Conservation (phyloP, 2,113 vertebrate species). For the Xenopus laevis region DNA sequence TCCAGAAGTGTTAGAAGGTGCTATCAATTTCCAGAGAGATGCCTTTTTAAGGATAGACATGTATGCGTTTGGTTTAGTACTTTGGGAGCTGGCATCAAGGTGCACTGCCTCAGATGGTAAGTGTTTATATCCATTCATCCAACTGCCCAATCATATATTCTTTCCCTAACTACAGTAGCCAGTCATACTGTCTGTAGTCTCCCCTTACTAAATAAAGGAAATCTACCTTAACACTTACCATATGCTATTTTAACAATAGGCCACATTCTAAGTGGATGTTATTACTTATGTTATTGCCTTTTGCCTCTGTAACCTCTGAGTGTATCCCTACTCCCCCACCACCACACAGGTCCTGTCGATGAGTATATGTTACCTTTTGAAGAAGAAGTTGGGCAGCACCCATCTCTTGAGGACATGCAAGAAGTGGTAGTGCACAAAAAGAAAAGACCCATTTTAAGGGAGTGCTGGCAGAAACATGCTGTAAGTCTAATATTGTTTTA, state of each 20-base stretch:
- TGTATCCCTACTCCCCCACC: neutral
- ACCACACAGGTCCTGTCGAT: slow-evolving; percentile 81
- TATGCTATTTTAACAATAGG: too few relatives aligned
- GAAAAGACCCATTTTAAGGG: slow-evolving; percentile 86
- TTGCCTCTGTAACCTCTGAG: too few relatives aligned
- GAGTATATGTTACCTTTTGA: slow-evolving; percentile 97
- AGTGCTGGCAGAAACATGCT: slow-evolving; percentile 96
- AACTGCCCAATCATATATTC: too few relatives aligned
- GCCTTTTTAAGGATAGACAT: slow-evolving; percentile 96
- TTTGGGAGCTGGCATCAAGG: slow-evolving; percentile 89
- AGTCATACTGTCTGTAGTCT: too few relatives aligned
- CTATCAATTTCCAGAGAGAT: slow-evolving; percentile 97
- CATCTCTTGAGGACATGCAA: slow-evolving; percentile 98
- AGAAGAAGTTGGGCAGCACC: slow-evolving; percentile 96
- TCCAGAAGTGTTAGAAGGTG: slow-evolving; percentile 95
- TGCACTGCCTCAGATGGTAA: slow-evolving; percentile 94
- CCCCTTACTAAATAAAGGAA: too few relatives aligned
- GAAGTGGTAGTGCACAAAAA: slow-evolving; percentile 98
- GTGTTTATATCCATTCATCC: slow-evolving; percentile 29
- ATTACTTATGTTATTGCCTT: too few relatives aligned
- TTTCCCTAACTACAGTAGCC: too few relatives aligned
- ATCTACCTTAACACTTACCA: too few relatives aligned
- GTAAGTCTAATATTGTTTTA: slow-evolving; percentile 64
- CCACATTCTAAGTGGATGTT: too few relatives aligned
- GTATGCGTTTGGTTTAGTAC: slow-evolving; percentile 90